Conservation (phyloP, 2,888 invertebrate genomes). For the Heliconius charithonia region DNA sequence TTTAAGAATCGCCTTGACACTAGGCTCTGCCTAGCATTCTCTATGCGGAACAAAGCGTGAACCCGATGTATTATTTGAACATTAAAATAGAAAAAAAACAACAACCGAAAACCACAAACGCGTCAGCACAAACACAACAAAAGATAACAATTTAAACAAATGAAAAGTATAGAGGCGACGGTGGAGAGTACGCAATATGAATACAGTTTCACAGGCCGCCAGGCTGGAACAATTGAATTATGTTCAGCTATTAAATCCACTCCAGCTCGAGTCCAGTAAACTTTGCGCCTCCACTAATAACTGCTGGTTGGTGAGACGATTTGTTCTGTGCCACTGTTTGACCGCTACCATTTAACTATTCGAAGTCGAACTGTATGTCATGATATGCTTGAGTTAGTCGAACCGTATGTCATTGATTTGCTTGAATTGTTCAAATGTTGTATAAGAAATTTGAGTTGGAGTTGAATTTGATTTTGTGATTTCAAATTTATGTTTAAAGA, state of each 20-base stretch:
- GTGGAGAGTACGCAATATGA: slow-evolving; percentile 52
- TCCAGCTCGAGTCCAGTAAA: slow-evolving; percentile 53
- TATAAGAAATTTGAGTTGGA: not conserved
- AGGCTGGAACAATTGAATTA: slow-evolving; percentile 77
- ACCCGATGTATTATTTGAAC: not conserved
- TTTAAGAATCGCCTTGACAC: too few relatives aligned
- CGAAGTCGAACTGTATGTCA: slow-evolving; percentile 35
- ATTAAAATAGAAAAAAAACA: not conserved
- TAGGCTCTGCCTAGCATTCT: not conserved
- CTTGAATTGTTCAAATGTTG: slow-evolving; percentile 11
- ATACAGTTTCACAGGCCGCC: slow-evolving; percentile 71
- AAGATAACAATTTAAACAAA: not conserved
- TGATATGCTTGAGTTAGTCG: slow-evolving; percentile 20
- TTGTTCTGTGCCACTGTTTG: slow-evolving; percentile 51
- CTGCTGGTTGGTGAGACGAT: slow-evolving; percentile 58
- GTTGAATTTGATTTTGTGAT: not conserved
- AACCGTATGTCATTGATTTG: slow-evolving; percentile 31
- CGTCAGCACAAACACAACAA: not conserved
- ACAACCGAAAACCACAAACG: not conserved
- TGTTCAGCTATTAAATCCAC: slow-evolving; percentile 71
- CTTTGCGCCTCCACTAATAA: slow-evolving; percentile 61
- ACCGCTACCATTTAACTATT: slow-evolving; percentile 42
- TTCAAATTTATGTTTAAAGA: not conserved
- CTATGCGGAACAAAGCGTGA: not conserved
- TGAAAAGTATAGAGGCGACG: slow-evolving; percentile 24